phyloP scores from a whole-genome alignment of 2,113 vertebrate species.

The Hirundichthys speculiger region DNA sequence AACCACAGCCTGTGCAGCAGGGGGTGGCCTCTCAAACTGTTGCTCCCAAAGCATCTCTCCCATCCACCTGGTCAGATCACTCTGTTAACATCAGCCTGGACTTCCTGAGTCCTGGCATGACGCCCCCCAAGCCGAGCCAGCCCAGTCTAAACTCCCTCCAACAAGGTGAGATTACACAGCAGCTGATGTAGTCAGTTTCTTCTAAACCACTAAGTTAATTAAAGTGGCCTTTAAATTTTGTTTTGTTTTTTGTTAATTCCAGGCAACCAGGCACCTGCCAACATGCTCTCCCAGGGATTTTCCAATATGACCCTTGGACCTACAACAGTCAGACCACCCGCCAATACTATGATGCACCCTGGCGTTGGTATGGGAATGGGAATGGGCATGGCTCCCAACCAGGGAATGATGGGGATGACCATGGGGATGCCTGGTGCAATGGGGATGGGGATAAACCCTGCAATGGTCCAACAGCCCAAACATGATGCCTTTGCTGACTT shows the following conservation, averaged over 20 bases:
- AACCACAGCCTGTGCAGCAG: constrained; percentile 83
- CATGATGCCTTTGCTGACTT: constrained; percentile 98
- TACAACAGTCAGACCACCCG: constrained; percentile 80
- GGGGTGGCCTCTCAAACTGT: constrained; percentile 84
- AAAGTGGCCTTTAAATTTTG: constrained; percentile 3
- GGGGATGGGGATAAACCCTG: constrained; percentile 82
- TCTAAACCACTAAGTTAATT: neutral
- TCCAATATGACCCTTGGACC: constrained; percentile 88
- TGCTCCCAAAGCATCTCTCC: constrained; percentile 86
- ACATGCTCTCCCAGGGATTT: constrained; percentile 91
- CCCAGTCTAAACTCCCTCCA: constrained; percentile 96
- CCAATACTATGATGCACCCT: constrained; percentile 83
- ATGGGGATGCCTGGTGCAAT: constrained; percentile 88
- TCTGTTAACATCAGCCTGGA: constrained; percentile 97
- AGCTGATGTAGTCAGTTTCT: neutral
- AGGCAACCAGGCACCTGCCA: constrained; percentile 87
- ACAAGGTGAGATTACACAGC: constrained; percentile 83
- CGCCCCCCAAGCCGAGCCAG: constrained; percentile 90
- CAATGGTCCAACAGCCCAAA: constrained; percentile 89
- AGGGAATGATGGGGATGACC: no score
- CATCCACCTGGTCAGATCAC: constrained; percentile 95
- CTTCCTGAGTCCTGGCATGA: constrained; percentile 92
- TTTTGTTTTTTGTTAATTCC: constrained; percentile 37
- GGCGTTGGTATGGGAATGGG: constrained; percentile 71
- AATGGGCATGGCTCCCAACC: no score